phyloP scores from a whole-genome alignment of 2,113 vertebrate species.

The Sterrhoptilus dennistouni region DNA sequence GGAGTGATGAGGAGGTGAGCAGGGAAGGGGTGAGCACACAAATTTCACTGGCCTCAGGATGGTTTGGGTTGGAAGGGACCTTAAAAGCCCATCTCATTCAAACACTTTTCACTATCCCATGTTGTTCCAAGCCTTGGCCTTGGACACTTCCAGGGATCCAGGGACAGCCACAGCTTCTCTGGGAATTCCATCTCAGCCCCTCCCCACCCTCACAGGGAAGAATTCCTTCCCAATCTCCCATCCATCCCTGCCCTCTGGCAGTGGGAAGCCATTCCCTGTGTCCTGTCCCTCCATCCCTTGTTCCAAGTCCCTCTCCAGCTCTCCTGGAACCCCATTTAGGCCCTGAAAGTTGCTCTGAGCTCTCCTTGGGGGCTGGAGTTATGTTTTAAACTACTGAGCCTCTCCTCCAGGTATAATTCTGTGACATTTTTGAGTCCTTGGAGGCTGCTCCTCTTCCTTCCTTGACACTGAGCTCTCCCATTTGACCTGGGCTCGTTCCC shows the following conservation, averaged over 20 bases:
- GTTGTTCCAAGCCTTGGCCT: not conserved
- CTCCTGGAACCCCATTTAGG: not conserved
- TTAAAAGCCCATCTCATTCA: not conserved
- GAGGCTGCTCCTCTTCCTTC: not conserved
- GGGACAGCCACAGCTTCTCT: not conserved
- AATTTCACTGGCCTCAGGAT: not conserved
- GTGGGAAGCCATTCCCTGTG: not conserved
- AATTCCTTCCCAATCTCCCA: not conserved
- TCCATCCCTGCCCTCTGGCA: not conserved
- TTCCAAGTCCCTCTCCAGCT: not conserved
- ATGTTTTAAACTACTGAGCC: not conserved
- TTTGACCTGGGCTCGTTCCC: not conserved
- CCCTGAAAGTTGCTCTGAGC: fast-evolving
- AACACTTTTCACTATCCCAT: fast-evolving
- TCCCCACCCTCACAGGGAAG: fast-evolving
- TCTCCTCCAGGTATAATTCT: not conserved
- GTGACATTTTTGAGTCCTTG: not conserved
- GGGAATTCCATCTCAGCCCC: fast-evolving
- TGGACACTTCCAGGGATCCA: not conserved
- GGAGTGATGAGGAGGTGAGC: not conserved
- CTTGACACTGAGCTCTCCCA: not conserved
- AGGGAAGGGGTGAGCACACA: not conserved
- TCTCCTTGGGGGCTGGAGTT: not conserved
- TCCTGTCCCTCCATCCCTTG: not conserved
- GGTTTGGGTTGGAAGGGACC: not conserved